Evolutionary conservation across 2,113 vertebrate genomes (phyloP), one percentile per base, ranked within the genome.

Genomic region (Lasiurus borealis): DNA sequence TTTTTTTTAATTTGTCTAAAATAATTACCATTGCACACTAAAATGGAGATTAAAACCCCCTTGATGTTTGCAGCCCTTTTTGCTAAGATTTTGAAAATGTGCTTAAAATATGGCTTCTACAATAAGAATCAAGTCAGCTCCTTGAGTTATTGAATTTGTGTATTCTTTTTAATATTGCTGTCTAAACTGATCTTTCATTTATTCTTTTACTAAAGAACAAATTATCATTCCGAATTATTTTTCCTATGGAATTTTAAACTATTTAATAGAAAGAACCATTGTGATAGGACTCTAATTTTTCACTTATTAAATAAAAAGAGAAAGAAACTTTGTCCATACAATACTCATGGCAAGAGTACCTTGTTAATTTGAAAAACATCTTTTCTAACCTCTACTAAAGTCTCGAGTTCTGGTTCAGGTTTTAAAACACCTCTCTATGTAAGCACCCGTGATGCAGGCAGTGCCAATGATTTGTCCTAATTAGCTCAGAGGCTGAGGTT

Each of bases 1-100:
- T 40, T 40, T 40, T 95, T 83, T 93, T 90, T 90, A 81, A 89
- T 90, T 97, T 94, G 73, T 87, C 27, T 75, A 69, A 96, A 95
- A 95, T 91, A 92, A 96, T 96, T 85, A 69, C 59, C 27, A 1
- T 85, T 77, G 44, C 62, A 59, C 59, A 88, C 72, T 66, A 80
- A 92, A 94, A 76, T 93, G 52, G 14, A 1, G 8, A 62, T 93
- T 91, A 90, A 92, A 76, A 87, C 73, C 46, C 40, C 57, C 76
- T 93, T 48, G 12, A 78, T 87, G n/a, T 90, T 93, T 89, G 16
- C 93, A 88, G 44, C 69, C 72, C 29, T 80, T 75, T 83, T 69
- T 36, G 18, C 75, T 88, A 21, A 94, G 57, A 75, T 81, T 90
- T 90, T 75, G n/a, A 85, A 97, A 97, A 81, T 84, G 76, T 93